Evolutionary conservation across 2,888 invertebrate species (phyloP).

Genomic region (Ellobium chinense): DNA sequence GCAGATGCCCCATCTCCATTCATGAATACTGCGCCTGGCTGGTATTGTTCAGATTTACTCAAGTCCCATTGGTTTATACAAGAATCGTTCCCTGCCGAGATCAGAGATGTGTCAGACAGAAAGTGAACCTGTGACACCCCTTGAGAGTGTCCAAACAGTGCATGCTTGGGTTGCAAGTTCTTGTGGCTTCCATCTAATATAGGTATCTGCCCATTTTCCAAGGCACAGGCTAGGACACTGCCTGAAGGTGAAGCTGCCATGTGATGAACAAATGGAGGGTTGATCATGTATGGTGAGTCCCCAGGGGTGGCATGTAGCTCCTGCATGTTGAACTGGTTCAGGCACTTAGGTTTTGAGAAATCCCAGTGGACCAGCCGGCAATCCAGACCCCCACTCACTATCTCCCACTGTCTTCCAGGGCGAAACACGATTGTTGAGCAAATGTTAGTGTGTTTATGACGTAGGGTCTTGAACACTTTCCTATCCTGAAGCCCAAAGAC

Average conservation of each 20-base stretch:
- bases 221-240: constrained; percentile 68
- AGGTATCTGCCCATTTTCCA: constrained; percentile 74
- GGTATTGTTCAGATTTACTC: constrained; percentile 56
- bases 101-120: constrained; percentile 59
- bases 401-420: constrained; percentile 67
- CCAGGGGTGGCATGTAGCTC: constrained; percentile 66
- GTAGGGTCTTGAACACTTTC: constrained; percentile 71
- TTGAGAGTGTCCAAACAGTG: constrained; percentile 72
- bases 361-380: constrained; percentile 76
- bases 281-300: constrained; percentile 72
- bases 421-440: constrained; percentile 74
- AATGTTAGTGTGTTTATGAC: constrained; percentile 76
- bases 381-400: constrained; percentile 75
- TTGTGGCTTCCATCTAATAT: constrained; percentile 69
- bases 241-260: constrained; percentile 63
- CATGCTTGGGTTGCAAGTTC: constrained; percentile 63
- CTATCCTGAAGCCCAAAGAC: constrained; percentile 70
- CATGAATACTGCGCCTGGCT: constrained; percentile 31
- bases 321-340: constrained; percentile 74
- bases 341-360: constrained; percentile 68
- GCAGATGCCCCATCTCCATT: constrained; percentile 46
- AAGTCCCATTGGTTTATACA: constrained; percentile 70
- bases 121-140: constrained; percentile 77
- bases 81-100: constrained; percentile 75
- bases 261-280: constrained; percentile 75